Base-by-base conservation (phyloP, 2,888 invertebrate species). In the Netelia fuscicornis region DNA sequence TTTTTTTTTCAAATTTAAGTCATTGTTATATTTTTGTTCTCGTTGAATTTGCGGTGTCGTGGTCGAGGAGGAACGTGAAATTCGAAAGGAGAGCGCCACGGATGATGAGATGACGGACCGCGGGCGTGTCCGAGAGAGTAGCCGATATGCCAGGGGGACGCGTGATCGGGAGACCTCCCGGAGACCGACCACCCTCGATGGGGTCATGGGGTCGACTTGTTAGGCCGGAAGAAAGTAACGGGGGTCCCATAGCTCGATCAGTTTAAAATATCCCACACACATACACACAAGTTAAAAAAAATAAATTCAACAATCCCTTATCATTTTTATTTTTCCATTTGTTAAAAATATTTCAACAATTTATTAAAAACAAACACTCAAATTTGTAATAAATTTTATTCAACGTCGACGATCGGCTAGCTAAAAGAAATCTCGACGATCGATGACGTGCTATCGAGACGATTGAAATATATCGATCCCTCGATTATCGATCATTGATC, bases 131-230 rank as follows among this genome's bases (percentile, higher is more conserved):
- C 91, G 91, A 71, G 71, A 79, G 79, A 90, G 91, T 91, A 91
- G 90, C 90, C 90, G 92, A 91, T 91, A 92, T 88, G 65, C 80
- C 87, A 20, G 70, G 89, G 89, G 88, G 90, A 89, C 92, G 92
- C 93, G 93, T 93, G 93, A 93, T 92, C 92, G 90, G 90, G 86
- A 89, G 93, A 93, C 93, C 93, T 93, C 93, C 93, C 91, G 92
- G 90, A 90, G 91, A 91, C 88, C 87, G 93, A 93, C 93, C 93
- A 93, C 93, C 93, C 91, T 91, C 90, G 91, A 91, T 37, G 92
- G 92, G 93, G 93, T 91, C 93, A 92, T 90, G 85, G 91, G 93
- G 93, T 93, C 92, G 92, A 91, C 91, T 92, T 92, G 93, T 93
- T 92, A 92, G 91, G 90, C 62, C 91, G 90, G 81, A 83, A 85